Evolutionary conservation across 2,797 vertebrate species (phyloP).

Genomic region (Sylvia borin): DNA sequence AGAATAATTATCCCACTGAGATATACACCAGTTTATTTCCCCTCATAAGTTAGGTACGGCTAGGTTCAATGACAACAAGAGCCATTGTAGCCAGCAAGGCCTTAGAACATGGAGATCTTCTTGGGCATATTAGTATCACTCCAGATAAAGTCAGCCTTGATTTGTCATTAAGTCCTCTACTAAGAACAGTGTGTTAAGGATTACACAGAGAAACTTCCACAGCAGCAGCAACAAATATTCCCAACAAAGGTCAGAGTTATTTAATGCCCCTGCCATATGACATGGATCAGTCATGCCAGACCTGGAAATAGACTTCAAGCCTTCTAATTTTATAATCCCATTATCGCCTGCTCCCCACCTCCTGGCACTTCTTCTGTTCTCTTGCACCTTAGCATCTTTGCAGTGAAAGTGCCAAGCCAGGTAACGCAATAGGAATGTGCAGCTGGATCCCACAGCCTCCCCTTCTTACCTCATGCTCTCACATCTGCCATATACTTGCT

Average conservation of each 20-base stretch:
- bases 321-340: conserved; percentile 25
- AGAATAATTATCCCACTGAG: not conserved
- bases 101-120: not conserved
- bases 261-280: not conserved
- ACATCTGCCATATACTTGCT: fast-evolving
- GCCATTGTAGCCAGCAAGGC: not conserved
- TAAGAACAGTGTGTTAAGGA: not conserved
- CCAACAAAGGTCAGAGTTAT: conserved; percentile 1
- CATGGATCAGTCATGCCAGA: not conserved
- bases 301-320: conserved; percentile 33
- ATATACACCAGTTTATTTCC: not conserved
- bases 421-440: fast-evolving
- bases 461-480: not conserved
- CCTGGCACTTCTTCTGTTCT: not conserved
- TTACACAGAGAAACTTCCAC: not conserved
- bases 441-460: not conserved
- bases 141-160: conserved; percentile 1
- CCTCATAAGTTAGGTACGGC: not conserved
- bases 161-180: not conserved
- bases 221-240: not conserved
- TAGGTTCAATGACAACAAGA: not conserved
- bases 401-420: not conserved
- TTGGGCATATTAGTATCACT: not conserved
- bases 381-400: not conserved
- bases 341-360: not conserved